These are phyloP conservation scores for Tetranychus piercei DNA, from an alignment of 2,888 invertebrate species.

Conservation along the genomic window DNA sequence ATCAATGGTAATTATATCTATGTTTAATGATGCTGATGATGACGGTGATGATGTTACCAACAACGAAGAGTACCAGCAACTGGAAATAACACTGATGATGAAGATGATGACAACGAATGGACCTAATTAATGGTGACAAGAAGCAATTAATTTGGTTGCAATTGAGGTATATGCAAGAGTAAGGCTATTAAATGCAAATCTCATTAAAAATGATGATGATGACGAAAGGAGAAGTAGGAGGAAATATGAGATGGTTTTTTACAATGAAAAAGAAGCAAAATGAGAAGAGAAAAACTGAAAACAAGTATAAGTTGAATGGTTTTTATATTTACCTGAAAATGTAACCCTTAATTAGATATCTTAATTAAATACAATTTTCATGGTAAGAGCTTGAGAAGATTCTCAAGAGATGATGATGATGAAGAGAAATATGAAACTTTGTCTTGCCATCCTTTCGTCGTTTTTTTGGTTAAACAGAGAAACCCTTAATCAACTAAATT, in stretches of 20 bases:
- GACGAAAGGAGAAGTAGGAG: background rate
- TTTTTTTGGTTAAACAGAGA: background rate
- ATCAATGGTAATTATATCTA: background rate
- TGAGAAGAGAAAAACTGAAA: background rate
- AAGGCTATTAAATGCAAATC: background rate
- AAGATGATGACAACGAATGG: background rate
- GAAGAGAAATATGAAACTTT: background rate
- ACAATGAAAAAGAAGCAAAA: background rate
- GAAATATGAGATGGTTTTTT: background rate
- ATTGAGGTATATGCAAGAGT: background rate
- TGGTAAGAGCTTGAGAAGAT: background rate
- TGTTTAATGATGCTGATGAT: background rate
- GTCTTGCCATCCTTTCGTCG: background rate
- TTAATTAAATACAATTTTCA: background rate
- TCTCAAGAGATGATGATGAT: background rate
- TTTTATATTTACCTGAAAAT: background rate
- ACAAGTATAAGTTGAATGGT: background rate
- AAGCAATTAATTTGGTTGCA: background rate
- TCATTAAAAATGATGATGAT: background rate
- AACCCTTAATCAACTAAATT: background rate
- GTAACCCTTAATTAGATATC: background rate
- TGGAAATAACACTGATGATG: background rate
- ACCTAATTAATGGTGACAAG: background rate
- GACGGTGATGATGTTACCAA: background rate
- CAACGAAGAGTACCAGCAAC: background rate